Percentiles rank a stretch among this genome's conserved stretches.
Evolutionary conservation across 2,797 vertebrate genomes (phyloP).

Genomic region (Avahi laniger): DNA sequence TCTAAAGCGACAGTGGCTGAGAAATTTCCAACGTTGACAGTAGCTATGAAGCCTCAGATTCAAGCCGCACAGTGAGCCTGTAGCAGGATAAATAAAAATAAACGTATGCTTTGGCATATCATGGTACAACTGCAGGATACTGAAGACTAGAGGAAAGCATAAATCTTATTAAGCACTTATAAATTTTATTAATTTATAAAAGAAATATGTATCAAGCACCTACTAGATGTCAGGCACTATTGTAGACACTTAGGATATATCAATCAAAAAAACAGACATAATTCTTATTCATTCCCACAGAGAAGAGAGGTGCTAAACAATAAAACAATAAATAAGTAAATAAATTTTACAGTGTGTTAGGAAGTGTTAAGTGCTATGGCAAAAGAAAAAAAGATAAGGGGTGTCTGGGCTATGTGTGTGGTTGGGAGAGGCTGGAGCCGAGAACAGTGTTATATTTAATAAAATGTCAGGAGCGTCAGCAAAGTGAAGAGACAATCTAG

Average conservation of each 20-base stretch:
- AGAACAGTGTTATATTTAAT: too few relatives aligned
- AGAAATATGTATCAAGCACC: background rate
- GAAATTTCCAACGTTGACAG: background rate
- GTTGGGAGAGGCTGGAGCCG: background rate
- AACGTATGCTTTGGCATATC: background rate
- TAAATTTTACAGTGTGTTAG: background rate
- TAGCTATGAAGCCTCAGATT: background rate
- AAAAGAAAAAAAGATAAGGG: accelerated
- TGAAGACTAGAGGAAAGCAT: background rate
- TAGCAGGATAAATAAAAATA: background rate
- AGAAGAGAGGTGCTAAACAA: too few relatives aligned
- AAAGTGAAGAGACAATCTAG: background rate
- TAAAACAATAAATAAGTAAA: background rate
- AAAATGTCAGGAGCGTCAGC: background rate
- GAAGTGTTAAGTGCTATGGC: accelerated
- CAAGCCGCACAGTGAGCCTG: background rate
- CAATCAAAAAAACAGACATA: background rate
- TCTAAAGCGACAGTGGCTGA: background rate
- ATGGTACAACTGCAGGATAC: background rate
- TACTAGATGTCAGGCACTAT: background rate
- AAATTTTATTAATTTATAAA: background rate
- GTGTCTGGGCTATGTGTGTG: accelerated
- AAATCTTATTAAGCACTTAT: background rate
- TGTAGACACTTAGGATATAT: background rate
- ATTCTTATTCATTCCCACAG: background rate